A percentile compares a stretch with the other conserved stretches of the same genome.
Conservation (phyloP, 1,140 invertebrate species). For the Metopolophium dirhodum region DNA sequence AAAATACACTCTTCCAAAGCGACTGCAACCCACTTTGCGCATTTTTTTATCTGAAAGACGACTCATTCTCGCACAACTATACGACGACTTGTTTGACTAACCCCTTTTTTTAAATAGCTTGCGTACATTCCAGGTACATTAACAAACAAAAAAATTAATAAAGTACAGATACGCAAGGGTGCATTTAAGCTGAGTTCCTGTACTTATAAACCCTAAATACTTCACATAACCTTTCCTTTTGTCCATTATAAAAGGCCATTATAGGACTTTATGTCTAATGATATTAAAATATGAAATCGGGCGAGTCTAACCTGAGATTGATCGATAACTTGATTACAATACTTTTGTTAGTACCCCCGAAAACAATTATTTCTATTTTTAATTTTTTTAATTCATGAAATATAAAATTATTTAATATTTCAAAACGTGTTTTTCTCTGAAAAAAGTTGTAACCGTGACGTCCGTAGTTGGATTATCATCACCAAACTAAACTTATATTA, state of each 20-base stretch:
- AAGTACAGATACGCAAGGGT: too few relatives aligned
- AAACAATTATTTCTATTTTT: not conserved
- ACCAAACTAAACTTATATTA: too few relatives aligned
- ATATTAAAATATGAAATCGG: not conserved
- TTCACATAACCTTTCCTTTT: not conserved
- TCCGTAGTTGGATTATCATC: too few relatives aligned
- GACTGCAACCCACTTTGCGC: not conserved
- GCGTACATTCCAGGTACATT: not conserved
- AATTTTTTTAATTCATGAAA: too few relatives aligned
- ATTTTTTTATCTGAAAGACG: not conserved
- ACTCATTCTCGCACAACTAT: not conserved
- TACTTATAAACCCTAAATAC: too few relatives aligned
- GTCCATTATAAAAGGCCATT: not conserved
- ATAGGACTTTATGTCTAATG: not conserved
- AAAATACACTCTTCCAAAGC: conserved; percentile 15
- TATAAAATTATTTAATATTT: too few relatives aligned
- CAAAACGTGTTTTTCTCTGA: too few relatives aligned
- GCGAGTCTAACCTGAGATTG: not conserved
- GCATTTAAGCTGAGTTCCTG: too few relatives aligned
- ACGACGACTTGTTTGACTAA: not conserved
- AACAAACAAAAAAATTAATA: not conserved
- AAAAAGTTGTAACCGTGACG: too few relatives aligned
- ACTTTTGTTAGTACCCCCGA: not conserved
- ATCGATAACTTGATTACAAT: not conserved
- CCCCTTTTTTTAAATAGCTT: not conserved